Evolutionary conservation across 2,797 vertebrate species (phyloP), one percentile per base, ranked within the genome.

Genomic region (Gallirallus australis): DNA sequence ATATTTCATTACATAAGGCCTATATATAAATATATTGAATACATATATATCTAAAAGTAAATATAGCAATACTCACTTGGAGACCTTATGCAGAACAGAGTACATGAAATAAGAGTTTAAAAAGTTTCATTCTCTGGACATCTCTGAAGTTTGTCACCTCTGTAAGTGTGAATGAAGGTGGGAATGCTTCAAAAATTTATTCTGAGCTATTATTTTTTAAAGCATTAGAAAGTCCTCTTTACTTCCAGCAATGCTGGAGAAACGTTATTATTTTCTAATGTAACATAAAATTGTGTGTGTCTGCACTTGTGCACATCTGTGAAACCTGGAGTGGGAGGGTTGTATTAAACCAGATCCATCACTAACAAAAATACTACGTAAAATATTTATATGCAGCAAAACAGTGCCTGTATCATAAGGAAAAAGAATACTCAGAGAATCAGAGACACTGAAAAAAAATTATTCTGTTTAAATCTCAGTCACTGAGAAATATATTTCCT

Each of bases 221-320:
- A 30, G 24, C 31, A n/a, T 23, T 31, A 47, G 47, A 23, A 73
- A 73, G 27, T n/a, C 21, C 12, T 24, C 14, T 56, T 76, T 35
- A 21, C 17, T 47, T 63, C 10, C 42, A 42, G 14, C 11, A 28
- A 31, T 10, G 18, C 2, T 25, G 45, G 25, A 68, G 31, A 63
- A 42, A 57, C 39, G 15, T 73, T 63, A 15, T 25, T 79, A 27
- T 50, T 69, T 80, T 52, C 40, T 52, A 52, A 24, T 4, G 4
- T 39, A 60, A 21, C 0, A 2, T 21, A 20, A 65, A 80, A 2
- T 8, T 15, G 16, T 6, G 1, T n/a, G 59, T 33, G 40, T 8
- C 31, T 68, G 72, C 61, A 48, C 18, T 24, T 48, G 65, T 61
- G 63, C 31, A 30, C 63, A 59, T 59, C 31, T 59, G 42, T 35